phyloP scores from a whole-genome alignment of 2,888 invertebrate species.

The Nematopogon swammerdamellus region DNA sequence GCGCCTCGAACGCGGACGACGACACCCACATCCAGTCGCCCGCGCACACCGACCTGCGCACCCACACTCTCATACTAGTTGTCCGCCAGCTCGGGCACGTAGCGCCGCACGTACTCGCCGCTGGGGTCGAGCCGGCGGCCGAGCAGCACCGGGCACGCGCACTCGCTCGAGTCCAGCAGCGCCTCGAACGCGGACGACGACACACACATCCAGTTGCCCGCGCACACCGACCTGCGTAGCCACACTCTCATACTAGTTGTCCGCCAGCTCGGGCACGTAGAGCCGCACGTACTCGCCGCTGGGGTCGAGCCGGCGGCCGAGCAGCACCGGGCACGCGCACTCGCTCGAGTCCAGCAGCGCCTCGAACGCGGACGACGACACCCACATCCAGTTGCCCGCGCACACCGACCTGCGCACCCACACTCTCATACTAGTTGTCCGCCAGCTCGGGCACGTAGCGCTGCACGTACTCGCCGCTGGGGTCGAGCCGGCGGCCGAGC shows the following conservation, averaged over 20 bases:
- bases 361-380: constrained; percentile 73
- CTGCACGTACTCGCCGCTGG: constrained; percentile 65
- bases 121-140: constrained; percentile 67
- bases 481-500: constrained; percentile 66
- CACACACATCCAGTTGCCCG: constrained; percentile 82
- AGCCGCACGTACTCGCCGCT: constrained; percentile 66
- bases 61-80: constrained; percentile 68
- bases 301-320: constrained; percentile 67
- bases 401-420: constrained; percentile 68
- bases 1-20: constrained; percentile 69
- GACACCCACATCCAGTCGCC: constrained; percentile 84
- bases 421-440: constrained; percentile 61
- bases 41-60: constrained; percentile 67
- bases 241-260: constrained; percentile 64
- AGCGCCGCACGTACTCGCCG: constrained; percentile 67
- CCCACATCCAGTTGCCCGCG: constrained; percentile 82
- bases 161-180: constrained; percentile 64
- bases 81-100: constrained; percentile 61
- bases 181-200: constrained; percentile 73
- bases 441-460: constrained; percentile 66
- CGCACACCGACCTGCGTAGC: constrained; percentile 68
- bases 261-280: constrained; percentile 63
- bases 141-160: constrained; percentile 65
- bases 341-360: constrained; percentile 65
- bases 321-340: constrained; percentile 65